Evolutionary conservation across 2,888 invertebrate genomes (phyloP).

Genomic region (Myopa testacea): DNA sequence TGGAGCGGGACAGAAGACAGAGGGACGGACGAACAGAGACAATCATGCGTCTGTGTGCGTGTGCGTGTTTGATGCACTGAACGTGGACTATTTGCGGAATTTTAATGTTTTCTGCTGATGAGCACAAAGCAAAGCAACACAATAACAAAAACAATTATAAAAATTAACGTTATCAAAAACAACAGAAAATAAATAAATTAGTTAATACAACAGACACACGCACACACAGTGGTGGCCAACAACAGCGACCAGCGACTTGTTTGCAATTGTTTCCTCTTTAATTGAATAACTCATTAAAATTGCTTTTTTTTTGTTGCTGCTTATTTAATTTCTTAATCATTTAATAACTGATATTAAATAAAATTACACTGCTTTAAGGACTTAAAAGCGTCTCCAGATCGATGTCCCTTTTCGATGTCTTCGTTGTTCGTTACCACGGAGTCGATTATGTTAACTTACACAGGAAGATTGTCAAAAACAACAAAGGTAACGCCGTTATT

Average conservation of each 20-base stretch:
- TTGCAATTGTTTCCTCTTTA: not conserved
- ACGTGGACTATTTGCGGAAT: conserved; percentile 51
- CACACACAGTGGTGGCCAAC: not conserved
- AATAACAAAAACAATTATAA: conserved; percentile 30
- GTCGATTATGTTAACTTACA: too few species aligned
- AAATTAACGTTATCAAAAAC: conserved; percentile 32
- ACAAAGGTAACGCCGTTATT: too few species aligned
- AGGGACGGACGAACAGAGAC: not conserved
- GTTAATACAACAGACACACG: not conserved
- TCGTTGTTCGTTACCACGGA: too few species aligned
- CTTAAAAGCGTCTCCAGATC: too few species aligned
- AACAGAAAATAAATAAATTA: conserved; percentile 24
- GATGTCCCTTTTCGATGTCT: too few species aligned
- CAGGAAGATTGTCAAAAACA: too few species aligned
- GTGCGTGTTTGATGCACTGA: conserved; percentile 26
- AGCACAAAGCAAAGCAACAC: conserved; percentile 6
- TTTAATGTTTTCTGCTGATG: conserved; percentile 47
- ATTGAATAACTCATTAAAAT: conserved; percentile 32
- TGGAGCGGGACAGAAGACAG: not conserved
- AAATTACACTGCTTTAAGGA: too few species aligned
- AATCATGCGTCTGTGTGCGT: not conserved
- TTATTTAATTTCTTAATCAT: conserved; percentile 15
- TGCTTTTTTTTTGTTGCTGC: not conserved
- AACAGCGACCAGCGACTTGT: not conserved
- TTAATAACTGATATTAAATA: not conserved